Evolutionary conservation across 2,888 invertebrate genomes (phyloP), one percentile per base, ranked within the genome.

Genomic region (Spisula solida): DNA sequence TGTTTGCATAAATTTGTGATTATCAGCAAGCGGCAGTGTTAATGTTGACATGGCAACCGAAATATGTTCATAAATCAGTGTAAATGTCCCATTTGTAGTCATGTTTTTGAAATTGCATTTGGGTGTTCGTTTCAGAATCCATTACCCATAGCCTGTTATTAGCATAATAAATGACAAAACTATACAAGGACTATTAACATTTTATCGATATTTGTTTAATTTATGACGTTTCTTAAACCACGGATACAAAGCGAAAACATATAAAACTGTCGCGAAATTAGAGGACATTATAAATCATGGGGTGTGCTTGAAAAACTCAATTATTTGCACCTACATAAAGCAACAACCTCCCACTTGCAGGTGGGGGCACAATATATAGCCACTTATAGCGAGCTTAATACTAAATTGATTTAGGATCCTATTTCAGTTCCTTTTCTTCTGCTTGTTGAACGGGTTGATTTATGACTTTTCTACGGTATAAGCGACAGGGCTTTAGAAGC

Each of bases 141-240:
- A 86, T 85, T 88, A 60, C 82, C 88, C 89, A 34, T 81, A 88
- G 82, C 92, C 78, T 85, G 85, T 89, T 89, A 90, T 92, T 92
- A 92, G 89, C 88, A 89, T 92, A 90, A 92, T 92, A 92, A 92
- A 92, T 90, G 92, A 92, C 92, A 92, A 87, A 84, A 82, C 81
- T 85, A 88, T 92, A 91, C 90, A 91, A 92, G 89, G 47, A 82
- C 87, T 90, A 92, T 91, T 91, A 92, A 88, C 92, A 89, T 90
- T 91, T 92, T 90, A 92, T 92, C 89, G 89, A 92, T 92, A 91
- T 89, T 86, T 82, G 87, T 75, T 90, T 88, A 90, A 92, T 92
- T 92, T 90, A 91, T 89, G 90, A 91, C 81, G 89, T 89, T 90
- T 90, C 88, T 91, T 89, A 92, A 92, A 92, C 90, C 90, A 83